These are phyloP conservation scores for Chrysochloris asiatica DNA, from an alignment of 2,113 vertebrate genomes.

Conservation along the genomic window DNA sequence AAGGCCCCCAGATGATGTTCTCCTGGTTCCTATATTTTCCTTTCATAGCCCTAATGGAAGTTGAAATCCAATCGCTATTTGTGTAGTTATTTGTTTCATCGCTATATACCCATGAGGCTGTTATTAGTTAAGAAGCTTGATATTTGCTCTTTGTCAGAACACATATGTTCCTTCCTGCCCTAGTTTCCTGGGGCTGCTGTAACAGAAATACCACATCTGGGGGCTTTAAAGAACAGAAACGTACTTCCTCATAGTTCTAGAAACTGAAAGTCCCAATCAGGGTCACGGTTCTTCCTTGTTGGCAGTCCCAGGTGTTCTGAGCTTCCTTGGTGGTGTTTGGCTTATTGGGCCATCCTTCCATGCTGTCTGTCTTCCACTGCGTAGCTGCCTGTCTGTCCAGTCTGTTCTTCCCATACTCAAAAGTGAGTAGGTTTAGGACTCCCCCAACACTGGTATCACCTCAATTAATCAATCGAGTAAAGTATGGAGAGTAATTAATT, in stretches of 20 bases:
- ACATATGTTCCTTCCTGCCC: background rate
- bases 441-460: background rate
- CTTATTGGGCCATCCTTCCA: background rate
- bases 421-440: background rate
- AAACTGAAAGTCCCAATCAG: background rate
- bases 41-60: background rate
- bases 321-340: background rate
- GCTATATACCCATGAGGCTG: background rate
- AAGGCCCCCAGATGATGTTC: background rate
- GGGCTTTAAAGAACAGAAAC: background rate
- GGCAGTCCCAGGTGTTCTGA: background rate
- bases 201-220: too few species aligned
- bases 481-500: background rate
- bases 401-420: background rate
- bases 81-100: background rate
- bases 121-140: constrained; percentile 1
- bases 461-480: background rate
- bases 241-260: background rate
- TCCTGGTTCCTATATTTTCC: background rate
- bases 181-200: background rate
- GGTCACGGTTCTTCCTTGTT: background rate
- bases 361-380: background rate
- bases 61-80: constrained; percentile 10
- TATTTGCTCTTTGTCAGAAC: background rate
- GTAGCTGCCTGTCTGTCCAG: background rate